These are phyloP conservation scores for Gnathochromis pfefferi DNA, from an alignment of 2,113 vertebrate species.

Conservation along the genomic window DNA sequence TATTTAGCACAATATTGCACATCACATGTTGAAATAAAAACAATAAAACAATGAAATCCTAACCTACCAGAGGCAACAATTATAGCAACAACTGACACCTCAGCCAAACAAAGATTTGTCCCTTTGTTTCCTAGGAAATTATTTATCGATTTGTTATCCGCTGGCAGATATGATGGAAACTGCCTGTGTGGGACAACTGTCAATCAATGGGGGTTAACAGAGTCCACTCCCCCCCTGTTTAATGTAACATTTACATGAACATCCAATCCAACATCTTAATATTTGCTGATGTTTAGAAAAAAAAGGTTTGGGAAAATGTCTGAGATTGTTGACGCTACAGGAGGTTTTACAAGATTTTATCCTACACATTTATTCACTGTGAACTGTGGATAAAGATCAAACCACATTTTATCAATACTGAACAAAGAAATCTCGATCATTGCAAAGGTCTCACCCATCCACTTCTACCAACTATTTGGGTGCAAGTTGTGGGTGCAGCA, in stretches of 20 bases:
- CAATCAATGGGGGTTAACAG: conserved; percentile 31
- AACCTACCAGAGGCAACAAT: not conserved
- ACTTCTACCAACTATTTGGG: not conserved
- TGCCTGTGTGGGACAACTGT: not conserved
- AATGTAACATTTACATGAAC: not conserved
- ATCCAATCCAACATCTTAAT: not conserved
- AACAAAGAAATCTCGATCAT: not conserved
- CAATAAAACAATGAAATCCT: not conserved
- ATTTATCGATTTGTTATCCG: conserved; percentile 21
- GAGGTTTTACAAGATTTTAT: not conserved
- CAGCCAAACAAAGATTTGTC: not conserved
- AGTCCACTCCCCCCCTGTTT: fast-evolving
- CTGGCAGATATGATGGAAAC: conserved; percentile 40
- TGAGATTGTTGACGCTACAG: not conserved
- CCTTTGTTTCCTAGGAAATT: conserved; percentile 5
- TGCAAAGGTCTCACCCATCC: not conserved
- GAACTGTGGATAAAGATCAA: not conserved
- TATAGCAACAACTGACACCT: not conserved
- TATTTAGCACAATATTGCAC: not conserved
- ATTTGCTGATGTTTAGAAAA: not conserved
- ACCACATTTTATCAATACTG: not conserved
- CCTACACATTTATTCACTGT: not conserved
- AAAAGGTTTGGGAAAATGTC: not conserved
- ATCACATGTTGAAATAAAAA: not conserved
- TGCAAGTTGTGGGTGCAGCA: not conserved